These are phyloP conservation scores for Amiota minor DNA, from an alignment of 2,888 invertebrate genomes.

Conservation along the genomic window DNA sequence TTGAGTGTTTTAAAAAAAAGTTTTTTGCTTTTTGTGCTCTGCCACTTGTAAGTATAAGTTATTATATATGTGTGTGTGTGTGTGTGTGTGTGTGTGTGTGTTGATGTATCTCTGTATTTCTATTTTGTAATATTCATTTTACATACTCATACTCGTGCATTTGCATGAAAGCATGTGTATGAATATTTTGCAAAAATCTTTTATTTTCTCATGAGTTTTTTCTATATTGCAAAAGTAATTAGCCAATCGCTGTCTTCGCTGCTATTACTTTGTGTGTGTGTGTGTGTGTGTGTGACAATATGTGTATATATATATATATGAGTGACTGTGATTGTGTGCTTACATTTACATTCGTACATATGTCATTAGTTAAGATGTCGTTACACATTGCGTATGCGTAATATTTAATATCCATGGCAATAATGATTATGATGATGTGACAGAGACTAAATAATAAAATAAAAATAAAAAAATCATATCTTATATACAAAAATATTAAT, in stretches of 20 bases:
- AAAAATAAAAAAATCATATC: no score
- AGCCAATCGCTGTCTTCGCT: constrained; percentile 18
- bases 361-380: constrained; percentile 3
- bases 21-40: constrained; percentile 45
- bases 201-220: neutral
- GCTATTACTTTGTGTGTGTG: neutral
- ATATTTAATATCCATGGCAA: neutral
- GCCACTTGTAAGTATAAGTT: constrained; percentile 23
- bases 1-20: constrained; percentile 59
- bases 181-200: constrained; percentile 11
- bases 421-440: neutral
- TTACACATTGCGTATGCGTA: constrained; percentile 31
- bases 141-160: constrained; percentile 28
- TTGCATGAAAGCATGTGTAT: constrained; percentile 14
- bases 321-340: neutral
- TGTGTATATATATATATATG: neutral
- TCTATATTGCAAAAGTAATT: constrained; percentile 1
- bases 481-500: no score
- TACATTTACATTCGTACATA: neutral
- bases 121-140: constrained; percentile 10
- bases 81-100: constrained; percentile 26
- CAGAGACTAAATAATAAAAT: neutral
- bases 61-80: constrained; percentile 32
- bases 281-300: constrained; percentile 2
- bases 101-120: constrained; percentile 13